Conservation (phyloP, 2,113 vertebrate species). For the Condylura cristata region DNA sequence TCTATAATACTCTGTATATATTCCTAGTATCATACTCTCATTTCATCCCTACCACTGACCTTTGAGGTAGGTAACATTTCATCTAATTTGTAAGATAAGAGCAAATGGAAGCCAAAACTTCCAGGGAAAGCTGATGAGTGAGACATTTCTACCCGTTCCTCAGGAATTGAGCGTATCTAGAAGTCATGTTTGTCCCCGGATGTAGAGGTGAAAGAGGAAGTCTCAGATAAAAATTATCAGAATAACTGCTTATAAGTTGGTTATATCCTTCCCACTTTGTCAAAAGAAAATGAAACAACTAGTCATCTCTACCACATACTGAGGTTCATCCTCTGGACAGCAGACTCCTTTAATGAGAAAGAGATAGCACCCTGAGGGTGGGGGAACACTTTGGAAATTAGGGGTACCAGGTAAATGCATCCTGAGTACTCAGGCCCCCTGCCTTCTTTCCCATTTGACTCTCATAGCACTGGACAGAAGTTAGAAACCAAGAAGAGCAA, state of each 20-base stretch:
- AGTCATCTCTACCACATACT: background rate
- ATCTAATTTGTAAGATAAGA: background rate
- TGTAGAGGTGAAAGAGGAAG: background rate
- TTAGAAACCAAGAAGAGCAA: background rate
- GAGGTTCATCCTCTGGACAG: background rate
- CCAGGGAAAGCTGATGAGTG: background rate
- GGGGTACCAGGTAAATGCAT: rapidly evolving
- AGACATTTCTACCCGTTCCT: background rate
- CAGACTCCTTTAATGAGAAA: background rate
- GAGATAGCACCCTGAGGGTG: too few relatives aligned
- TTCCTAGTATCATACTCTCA: background rate
- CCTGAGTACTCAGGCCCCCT: rapidly evolving
- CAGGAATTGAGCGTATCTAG: background rate
- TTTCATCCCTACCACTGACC: background rate
- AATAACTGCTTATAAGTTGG: background rate
- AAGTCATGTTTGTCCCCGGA: background rate
- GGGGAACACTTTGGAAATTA: background rate
- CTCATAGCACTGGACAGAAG: background rate
- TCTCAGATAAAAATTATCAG: background rate
- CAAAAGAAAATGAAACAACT: background rate
- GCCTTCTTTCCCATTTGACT: background rate
- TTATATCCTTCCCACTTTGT: background rate
- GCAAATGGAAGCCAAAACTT: background rate
- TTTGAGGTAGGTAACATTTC: background rate
- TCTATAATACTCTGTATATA: background rate